Percentiles rank a stretch among this genome's conserved stretches.
Evolutionary conservation across 2,113 vertebrate genomes (phyloP).

Genomic region (Cyphomyrus discorhynchus): DNA sequence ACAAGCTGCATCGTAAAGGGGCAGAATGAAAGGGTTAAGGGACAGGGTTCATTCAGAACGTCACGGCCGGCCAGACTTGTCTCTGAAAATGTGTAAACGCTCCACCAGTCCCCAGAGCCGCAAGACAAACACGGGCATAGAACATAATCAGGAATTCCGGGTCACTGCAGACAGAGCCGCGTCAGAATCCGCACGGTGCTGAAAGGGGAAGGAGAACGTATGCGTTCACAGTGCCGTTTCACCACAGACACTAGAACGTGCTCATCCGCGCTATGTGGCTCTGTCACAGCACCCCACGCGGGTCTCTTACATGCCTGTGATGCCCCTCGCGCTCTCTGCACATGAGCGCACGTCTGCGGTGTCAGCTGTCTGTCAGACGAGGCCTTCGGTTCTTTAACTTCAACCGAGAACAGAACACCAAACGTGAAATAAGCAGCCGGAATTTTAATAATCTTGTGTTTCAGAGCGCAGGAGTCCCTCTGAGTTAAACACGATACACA

Average conservation of each 20-base stretch:
- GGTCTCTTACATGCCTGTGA: not conserved
- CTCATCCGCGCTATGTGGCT: not conserved
- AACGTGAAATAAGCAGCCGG: not conserved
- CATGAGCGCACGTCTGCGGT: too few species aligned
- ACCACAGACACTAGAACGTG: not conserved
- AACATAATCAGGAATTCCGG: slow-evolving; percentile 28
- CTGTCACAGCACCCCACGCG: not conserved
- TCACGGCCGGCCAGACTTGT: slow-evolving; percentile 15
- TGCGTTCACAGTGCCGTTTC: not conserved
- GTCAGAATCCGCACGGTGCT: not conserved
- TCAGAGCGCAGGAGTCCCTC: not conserved
- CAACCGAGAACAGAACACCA: slow-evolving; percentile 34
- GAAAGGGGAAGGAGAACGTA: not conserved
- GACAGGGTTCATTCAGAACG: not conserved
- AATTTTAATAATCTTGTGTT: slow-evolving; percentile 4
- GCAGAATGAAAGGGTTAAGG: not conserved
- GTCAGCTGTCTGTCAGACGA: not conserved
- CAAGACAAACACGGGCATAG: slow-evolving; percentile 16
- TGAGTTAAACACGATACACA: not conserved
- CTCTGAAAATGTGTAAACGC: slow-evolving; percentile 22
- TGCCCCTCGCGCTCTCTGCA: not conserved
- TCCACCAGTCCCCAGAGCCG: not conserved
- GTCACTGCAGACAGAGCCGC: slow-evolving; percentile 13
- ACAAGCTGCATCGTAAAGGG: not conserved
- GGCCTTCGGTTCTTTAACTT: slow-evolving; percentile 38